phyloP scores from a whole-genome alignment of 2,888 invertebrate species.

The Hypselothyrea guttata region DNA sequence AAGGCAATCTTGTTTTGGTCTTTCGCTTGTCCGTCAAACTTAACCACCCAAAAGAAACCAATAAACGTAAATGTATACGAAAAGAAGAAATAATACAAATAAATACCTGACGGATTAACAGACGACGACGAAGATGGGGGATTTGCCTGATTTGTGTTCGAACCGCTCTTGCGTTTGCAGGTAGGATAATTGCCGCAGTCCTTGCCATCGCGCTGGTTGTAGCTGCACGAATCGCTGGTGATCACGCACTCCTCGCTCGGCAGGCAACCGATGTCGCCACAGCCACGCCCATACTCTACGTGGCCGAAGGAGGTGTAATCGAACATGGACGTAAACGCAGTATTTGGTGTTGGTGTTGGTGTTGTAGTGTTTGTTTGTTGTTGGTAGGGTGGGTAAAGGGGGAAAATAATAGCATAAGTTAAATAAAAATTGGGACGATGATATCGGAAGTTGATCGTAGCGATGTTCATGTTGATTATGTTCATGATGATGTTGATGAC shows the following conservation, averaged over 20 bases:
- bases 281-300: constrained; percentile 90
- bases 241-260: constrained; percentile 87
- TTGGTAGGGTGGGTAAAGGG: constrained; percentile 9
- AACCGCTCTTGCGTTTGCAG: constrained; percentile 84
- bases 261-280: constrained; percentile 90
- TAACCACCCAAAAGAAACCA: not conserved
- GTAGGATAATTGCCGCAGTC: constrained; percentile 88
- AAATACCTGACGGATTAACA: constrained; percentile 82
- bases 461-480: not conserved
- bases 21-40: constrained; percentile 1
- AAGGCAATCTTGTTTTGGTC: too few relatives aligned
- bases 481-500: constrained; percentile 9
- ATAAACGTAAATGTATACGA: constrained; percentile 14
- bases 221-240: constrained; percentile 87
- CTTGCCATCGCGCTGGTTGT: constrained; percentile 84
- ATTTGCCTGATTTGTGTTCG: constrained; percentile 53
- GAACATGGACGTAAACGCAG: not conserved
- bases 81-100: constrained; percentile 49
- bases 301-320: not conserved
- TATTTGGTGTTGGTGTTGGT: constrained; percentile 8
- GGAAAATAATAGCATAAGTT: constrained; percentile 17
- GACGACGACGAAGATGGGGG: constrained; percentile 73
- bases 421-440: constrained; percentile 7
- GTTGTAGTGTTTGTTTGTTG: constrained; percentile 13
- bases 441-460: constrained; percentile 1